A percentile compares a stretch with the other conserved stretches of the same genome.
Conservation (phyloP, 2,797 vertebrate genomes). For the Pagetopsis macropterus region DNA sequence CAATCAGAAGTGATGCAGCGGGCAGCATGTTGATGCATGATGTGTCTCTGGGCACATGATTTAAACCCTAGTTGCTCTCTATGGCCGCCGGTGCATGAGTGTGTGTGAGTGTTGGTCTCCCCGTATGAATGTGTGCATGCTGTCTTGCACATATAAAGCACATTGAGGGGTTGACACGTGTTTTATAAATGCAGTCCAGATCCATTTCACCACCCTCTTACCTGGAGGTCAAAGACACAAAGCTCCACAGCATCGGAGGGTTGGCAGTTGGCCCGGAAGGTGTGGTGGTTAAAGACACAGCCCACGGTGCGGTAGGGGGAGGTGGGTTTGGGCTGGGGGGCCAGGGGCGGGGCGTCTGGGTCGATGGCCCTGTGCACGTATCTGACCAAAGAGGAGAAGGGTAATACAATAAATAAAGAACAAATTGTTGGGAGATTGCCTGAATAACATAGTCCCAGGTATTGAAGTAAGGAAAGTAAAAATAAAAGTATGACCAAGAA, state of each 20-base stretch:
- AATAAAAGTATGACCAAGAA: not conserved
- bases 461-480: not conserved
- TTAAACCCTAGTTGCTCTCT: too few relatives aligned
- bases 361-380: slow-evolving; percentile 90
- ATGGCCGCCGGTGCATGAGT: too few relatives aligned
- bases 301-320: slow-evolving; percentile 93
- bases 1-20: too few relatives aligned
- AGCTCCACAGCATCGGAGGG: slow-evolving; percentile 91
- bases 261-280: slow-evolving; percentile 94
- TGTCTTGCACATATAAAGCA: too few relatives aligned
- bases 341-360: slow-evolving; percentile 88
- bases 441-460: not conserved
- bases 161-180: too few relatives aligned
- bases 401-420: not conserved
- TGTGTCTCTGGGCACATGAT: too few relatives aligned
- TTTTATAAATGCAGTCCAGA: too few relatives aligned
- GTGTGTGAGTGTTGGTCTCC: too few relatives aligned
- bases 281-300: slow-evolving; percentile 94
- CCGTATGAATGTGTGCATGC: too few relatives aligned
- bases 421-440: not conserved
- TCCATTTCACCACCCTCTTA: slow-evolving; percentile 19
- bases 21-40: too few relatives aligned
- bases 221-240: slow-evolving; percentile 90
- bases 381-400: slow-evolving; percentile 73
- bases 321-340: slow-evolving; percentile 86